Conservation (phyloP, 2,113 vertebrate species). For the Entelurus aequoreus region DNA sequence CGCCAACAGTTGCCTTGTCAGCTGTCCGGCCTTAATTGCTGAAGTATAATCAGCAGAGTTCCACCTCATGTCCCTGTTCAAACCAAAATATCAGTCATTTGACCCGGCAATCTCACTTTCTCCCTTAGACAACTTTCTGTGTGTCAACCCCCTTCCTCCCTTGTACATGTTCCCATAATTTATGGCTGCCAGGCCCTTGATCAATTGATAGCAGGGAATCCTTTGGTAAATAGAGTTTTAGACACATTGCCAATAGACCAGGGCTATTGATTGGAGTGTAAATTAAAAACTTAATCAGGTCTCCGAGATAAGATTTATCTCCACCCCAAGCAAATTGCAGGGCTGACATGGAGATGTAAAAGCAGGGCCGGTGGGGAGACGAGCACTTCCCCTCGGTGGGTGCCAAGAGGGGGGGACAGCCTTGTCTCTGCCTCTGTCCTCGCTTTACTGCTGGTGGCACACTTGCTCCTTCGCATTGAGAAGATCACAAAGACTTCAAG, state of each 20-base stretch:
- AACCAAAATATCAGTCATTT: constrained; percentile 40
- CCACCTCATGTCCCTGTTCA: constrained; percentile 38
- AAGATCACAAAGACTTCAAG: constrained; percentile 25
- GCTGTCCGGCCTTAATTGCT: constrained; percentile 17
- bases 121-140: constrained; percentile 26
- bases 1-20: constrained; percentile 19
- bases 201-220: constrained; percentile 99
- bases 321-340: constrained; percentile 75
- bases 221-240: constrained; percentile 99
- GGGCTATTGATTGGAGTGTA: constrained; percentile 99
- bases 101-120: constrained; percentile 23
- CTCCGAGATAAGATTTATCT: constrained; percentile 81
- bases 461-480: constrained; percentile 6
- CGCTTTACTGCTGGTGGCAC: constrained; percentile 1
- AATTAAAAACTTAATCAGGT: constrained; percentile 99
- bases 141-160: constrained; percentile 8
- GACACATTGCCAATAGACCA: constrained; percentile 99
- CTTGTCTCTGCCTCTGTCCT: constrained; percentile 14
- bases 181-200: constrained; percentile 95
- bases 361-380: constrained; percentile 44
- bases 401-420: constrained; percentile 32
- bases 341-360: constrained; percentile 62
- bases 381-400: constrained; percentile 47
- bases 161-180: constrained; percentile 76
- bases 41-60: constrained; percentile 6